These are phyloP conservation scores for Phaonia tiefii DNA, from an alignment of 2,888 invertebrate genomes.

Conservation along the genomic window DNA sequence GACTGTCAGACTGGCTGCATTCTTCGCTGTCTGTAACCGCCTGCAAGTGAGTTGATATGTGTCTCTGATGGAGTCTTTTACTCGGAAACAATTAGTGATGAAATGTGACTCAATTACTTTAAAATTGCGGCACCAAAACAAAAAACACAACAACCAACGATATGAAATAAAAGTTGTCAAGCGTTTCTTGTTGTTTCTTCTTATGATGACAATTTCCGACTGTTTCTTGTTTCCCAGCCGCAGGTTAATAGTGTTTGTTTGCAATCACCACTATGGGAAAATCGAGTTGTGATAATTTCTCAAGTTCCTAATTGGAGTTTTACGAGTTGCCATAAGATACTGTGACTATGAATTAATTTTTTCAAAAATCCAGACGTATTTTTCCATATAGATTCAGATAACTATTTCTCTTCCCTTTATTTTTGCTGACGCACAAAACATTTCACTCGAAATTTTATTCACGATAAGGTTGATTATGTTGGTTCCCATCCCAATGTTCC, in stretches of 20 bases:
- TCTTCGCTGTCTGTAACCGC: slow-evolving; percentile 21
- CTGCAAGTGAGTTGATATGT: background rate
- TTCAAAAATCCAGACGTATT: too few relatives aligned
- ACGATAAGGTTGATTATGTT: too few relatives aligned
- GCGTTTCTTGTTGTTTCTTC: background rate
- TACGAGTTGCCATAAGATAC: too few relatives aligned
- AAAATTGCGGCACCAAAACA: slow-evolving; percentile 16
- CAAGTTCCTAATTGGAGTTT: too few relatives aligned
- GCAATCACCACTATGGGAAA: background rate
- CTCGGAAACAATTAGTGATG: slow-evolving; percentile 57
- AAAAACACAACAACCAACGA: slow-evolving; percentile 11
- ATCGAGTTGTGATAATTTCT: too few relatives aligned
- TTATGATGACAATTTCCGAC: background rate
- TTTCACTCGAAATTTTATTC: too few relatives aligned
- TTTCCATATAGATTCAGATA: too few relatives aligned
- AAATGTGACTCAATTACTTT: slow-evolving; percentile 56
- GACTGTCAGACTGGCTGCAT: background rate
- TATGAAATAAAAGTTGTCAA: slow-evolving; percentile 3
- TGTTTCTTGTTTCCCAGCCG: background rate
- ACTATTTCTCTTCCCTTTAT: too few relatives aligned
- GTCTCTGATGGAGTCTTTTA: slow-evolving; percentile 13
- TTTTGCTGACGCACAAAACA: too few relatives aligned
- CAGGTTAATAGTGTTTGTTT: too few relatives aligned
- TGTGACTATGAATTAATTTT: too few relatives aligned
- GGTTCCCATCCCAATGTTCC: too few relatives aligned